Conservation (phyloP, 2,797 vertebrate species). For the Steatocranus sp. region DNA sequence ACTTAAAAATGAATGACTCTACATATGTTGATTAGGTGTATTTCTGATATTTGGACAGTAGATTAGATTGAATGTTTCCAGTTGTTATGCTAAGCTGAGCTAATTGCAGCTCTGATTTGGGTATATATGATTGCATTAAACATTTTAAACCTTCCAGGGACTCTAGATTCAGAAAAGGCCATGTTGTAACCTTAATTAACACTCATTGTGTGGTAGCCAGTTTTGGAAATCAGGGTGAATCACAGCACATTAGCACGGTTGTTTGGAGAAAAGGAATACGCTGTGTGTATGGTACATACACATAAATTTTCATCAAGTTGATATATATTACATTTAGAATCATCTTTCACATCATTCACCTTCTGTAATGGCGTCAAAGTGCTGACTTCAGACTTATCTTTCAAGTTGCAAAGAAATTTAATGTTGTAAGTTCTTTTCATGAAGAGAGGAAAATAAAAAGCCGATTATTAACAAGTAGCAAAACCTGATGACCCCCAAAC, state of each 20-base stretch:
- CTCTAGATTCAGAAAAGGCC: neutral
- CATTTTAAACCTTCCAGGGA: neutral
- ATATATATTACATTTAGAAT: neutral
- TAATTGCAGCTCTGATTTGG: neutral
- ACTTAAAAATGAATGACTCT: neutral
- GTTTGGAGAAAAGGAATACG: neutral
- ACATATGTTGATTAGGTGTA: neutral
- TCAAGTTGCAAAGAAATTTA: neutral
- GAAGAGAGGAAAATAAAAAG: neutral
- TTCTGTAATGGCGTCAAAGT: neutral
- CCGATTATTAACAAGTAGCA: neutral
- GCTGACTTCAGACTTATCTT: neutral
- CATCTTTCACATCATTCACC: neutral
- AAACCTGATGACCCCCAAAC: neutral
- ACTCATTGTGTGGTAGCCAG: accelerated
- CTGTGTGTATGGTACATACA: neutral
- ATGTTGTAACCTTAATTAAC: neutral
- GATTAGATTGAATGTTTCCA: neutral
- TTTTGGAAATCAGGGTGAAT: neutral
- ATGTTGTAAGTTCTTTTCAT: too few relatives aligned
- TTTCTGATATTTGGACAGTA: neutral
- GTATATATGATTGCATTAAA: neutral
- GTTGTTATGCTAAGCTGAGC: neutral
- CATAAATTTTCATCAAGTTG: neutral
- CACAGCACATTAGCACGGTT: neutral